Evolutionary conservation across 2,888 invertebrate species (phyloP).

Genomic region (Laothoe populi): DNA sequence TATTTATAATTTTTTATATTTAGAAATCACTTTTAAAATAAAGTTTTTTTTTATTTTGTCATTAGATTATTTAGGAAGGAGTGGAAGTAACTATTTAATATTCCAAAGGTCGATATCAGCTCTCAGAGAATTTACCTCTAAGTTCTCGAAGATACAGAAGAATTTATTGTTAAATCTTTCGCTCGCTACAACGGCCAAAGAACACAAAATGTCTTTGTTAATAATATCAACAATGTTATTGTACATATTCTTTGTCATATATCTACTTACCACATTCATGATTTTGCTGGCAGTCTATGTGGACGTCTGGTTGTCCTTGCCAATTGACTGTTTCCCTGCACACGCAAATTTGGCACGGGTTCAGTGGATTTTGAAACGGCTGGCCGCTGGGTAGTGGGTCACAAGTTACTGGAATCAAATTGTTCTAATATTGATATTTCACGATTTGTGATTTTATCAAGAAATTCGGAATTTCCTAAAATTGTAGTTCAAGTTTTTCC

Average conservation of each 20-base stretch:
- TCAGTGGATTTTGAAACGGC: slow-evolving; percentile 65
- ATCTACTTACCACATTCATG: slow-evolving; percentile 60
- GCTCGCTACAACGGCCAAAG: no score
- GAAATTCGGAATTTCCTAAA: not conserved
- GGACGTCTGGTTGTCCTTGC: slow-evolving; percentile 50
- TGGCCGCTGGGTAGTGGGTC: slow-evolving; percentile 59
- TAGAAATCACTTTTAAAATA: no score
- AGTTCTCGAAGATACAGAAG: no score
- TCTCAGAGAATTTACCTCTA: no score
- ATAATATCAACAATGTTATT: not conserved
- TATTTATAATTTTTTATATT: no score
- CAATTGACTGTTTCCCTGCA: slow-evolving; percentile 48
- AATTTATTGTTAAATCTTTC: no score
- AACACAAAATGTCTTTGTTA: not conserved
- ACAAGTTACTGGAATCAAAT: slow-evolving; percentile 49
- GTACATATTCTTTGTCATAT: not conserved
- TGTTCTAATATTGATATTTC: not conserved
- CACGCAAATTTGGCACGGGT: slow-evolving; percentile 70
- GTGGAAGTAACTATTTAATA: no score
- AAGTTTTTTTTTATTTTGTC: no score
- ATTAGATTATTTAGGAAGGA: no score
- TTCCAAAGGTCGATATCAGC: no score
- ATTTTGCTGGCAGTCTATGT: slow-evolving; percentile 61
- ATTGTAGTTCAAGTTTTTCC: no score
- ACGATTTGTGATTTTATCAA: not conserved